These are phyloP conservation scores for Trissolcus basalis DNA, from an alignment of 1,140 invertebrate species.

Conservation along the genomic window DNA sequence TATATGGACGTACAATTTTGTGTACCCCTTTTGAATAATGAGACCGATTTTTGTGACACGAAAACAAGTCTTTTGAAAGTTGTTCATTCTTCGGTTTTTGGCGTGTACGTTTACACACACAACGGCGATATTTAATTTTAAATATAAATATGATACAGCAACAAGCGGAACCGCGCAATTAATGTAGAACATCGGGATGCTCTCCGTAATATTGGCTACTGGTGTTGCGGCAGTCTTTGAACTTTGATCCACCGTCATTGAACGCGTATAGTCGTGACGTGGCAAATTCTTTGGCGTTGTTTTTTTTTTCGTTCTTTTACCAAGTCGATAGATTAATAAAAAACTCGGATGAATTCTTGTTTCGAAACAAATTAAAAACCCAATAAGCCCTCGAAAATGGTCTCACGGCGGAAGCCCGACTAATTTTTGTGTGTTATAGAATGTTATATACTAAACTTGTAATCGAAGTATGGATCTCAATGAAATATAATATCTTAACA, in stretches of 20 bases:
- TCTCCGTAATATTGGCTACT: constrained; percentile 59
- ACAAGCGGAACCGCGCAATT: constrained; percentile 12
- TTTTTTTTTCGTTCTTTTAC: constrained; percentile 20
- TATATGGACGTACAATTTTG: too few species aligned
- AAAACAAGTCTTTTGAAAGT: too few species aligned
- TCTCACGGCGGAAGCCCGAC: constrained; percentile 31
- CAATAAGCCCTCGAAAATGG: neutral
- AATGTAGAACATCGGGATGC: constrained; percentile 20
- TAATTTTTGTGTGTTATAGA: too few species aligned
- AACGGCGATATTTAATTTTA: constrained; percentile 4
- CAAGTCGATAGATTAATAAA: constrained; percentile 46
- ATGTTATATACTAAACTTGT: too few species aligned
- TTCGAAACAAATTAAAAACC: constrained; percentile 57
- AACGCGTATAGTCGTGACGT: constrained; percentile 56
- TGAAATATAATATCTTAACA: neutral
- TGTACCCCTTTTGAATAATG: too few species aligned
- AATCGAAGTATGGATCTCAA: too few species aligned
- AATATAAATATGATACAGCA: constrained; percentile 30
- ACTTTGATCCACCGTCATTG: constrained; percentile 50
- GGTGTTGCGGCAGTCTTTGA: constrained; percentile 65
- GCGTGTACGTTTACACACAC: too few species aligned
- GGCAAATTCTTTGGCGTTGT: constrained; percentile 53
- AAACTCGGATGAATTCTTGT: constrained; percentile 33
- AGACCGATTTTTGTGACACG: too few species aligned
- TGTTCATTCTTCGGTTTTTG: too few species aligned